Evolutionary conservation across 2,888 invertebrate species (phyloP), one percentile per base, ranked within the genome.

Genomic region (Cephus pulcher): DNA sequence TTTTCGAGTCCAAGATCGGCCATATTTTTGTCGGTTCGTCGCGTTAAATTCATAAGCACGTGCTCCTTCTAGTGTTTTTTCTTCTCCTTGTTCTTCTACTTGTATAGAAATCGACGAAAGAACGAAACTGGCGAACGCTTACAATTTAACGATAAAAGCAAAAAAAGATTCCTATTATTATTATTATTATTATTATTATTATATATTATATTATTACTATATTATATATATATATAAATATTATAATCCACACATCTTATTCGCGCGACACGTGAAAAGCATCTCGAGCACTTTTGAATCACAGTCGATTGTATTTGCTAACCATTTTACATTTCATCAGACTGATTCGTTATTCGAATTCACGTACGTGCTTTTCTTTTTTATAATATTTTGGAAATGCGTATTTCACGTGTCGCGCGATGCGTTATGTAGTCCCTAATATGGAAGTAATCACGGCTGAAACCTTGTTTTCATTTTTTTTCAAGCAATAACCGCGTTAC

Each of bases 91-190:
- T 23, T 56, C 40, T 56, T 56, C 23, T 23, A 23, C 9, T 56
- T 56, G 23, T 56, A 56, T 56, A 9, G 23, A 81, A 77, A 3
- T 73, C 56, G 34, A 79, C 40, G 78, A 79, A 77, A n/a, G 68
- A 76, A 75, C 56, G 75, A 34, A 70, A 75, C 78, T 76, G 69
- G 74, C 56, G 40, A 35, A 4, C 69, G 73, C 73, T 81, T 56
- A 74, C 73, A 71, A 78, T 74, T 71, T 69, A 75, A 75, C 78
- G 75, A 35, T 74, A 76, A 75, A 69, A 80, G 74, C 77, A 77
- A 78, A 56, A 40, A 83, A 83, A 74, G 80, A 84, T 85, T 86
- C 85, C 86, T 85, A 86, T 79, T 33, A 75, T 76, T 79, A 82
- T 79, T 81, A 80, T 80, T 73, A 69, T 33, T 33, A 33, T 30